Base-by-base conservation (phyloP, 1,140 invertebrate species). In the Heliconius nattereri region DNA sequence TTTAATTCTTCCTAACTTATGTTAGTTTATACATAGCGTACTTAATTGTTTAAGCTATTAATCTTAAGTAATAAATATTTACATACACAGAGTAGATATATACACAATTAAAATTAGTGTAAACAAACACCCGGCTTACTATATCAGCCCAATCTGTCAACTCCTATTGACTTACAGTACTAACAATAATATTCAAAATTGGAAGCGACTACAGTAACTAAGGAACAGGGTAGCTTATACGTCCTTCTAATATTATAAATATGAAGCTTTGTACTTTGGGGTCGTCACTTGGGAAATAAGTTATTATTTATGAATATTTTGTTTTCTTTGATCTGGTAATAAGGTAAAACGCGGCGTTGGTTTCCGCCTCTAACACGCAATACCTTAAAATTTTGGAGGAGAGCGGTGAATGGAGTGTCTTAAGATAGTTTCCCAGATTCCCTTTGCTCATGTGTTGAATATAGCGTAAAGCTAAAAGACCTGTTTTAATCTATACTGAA, bases 131-230 rank as follows among this genome's bases (percentile, higher is more conserved):
- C 60, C 26, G 20, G n/a, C 13, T 26, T 66, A 19, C 52, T 75
- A 35, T n/a, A 75, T 60, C 0, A 75, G 54, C 54, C n/a, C 37
- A 57, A 75, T 60, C 74, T 37, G 74, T 60, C 74, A 66, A 66
- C 74, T 75, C 23, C 52, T 75, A 66, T 75, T 66, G 74, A 75
- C 74, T 75, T 57, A 75, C 54, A 66, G 54, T 60, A n/a, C 26
- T 16, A 57, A 60, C 54, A 75, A 75, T 66, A 75, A 75, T 66
- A 75, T 75, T 54, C 74, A 66, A 60, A 75, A 37, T 37, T 20
- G 32, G 32, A 3, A 37, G 32, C 11, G 26, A 66, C 54, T 60
- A 60, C 74, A 75, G 57, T 60, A 37, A 26, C 35, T 60, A 60
- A 54, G 73, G n/a, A 13, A 75, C 2, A 23, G 73, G 2, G 57